Evolutionary conservation across 2,113 vertebrate species (phyloP), one percentile per base, ranked within the genome.

Genomic region (Semnornis frantzii): DNA sequence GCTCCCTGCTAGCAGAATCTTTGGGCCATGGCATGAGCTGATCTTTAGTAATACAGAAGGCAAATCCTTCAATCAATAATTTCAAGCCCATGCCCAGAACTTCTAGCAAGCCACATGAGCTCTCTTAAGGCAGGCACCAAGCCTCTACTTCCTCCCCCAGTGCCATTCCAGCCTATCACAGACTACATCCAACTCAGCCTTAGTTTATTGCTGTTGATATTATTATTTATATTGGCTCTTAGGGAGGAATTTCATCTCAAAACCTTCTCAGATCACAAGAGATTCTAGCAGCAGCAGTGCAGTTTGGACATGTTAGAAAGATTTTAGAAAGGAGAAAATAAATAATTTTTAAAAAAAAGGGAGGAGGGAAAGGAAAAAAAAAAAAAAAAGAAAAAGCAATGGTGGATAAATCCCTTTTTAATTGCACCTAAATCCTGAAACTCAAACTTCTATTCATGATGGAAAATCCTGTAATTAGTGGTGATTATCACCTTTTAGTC

Each of bases 401-500:
- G 85, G 91, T 16, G 46, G 64, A 78, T 97, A 96, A 96, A 93
- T 95, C 96, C 95, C 95, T 96, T 96, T 95, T 97, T 96, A 96
- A 86, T 90, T 88, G 80, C 79, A 80, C 20, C 87, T 96, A 83
- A 94, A 88, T 69, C 87, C 91, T 96, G 87, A 69, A 93, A 95
- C 82, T 95, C 87, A 87, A 85, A 85, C 82, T 94, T 85, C 96
- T 97, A 91, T 88, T 96, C 94, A 94, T 34, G 87, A 90, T 91
- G 94, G 82, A 89, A 95, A 90, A 95, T 81, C 87, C 85, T 88
- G 76, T 50, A 33, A 81, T 96, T 90, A 95, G 82, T 50, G 79
- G 44, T 62, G 92, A 96, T 94, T 94, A 93, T 83, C 90, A 95
- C 90, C 91, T 95, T 92, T 92, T 91, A 95, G 94, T 95, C 85